Evolutionary conservation across 2,797 vertebrate species (phyloP), one percentile per base, ranked within the genome.

Genomic region (Thamnophis elegans): DNA sequence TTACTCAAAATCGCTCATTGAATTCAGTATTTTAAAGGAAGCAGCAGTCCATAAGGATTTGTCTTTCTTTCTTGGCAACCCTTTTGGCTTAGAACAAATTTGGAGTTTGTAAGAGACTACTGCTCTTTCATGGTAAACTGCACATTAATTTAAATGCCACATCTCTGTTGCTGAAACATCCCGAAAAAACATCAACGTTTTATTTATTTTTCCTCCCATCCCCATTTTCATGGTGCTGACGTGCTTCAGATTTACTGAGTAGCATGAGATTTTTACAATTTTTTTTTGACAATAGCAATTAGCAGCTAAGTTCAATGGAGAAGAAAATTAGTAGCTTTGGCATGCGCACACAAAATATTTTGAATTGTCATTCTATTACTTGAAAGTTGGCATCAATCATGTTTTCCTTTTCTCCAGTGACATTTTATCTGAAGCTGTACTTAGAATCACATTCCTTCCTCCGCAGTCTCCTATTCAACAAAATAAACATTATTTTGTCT

Each of bases 391-490:
- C 55, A 82, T 91, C 91, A 92, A 2, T 94, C 54, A 25, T 25
- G 13, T 95, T 94, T 96, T 55, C 53, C 86, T 91, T 60, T 47
- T 8, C 92, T 92, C 68, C 42, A 88, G 65, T 93, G 91, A 88
- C 93, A 95, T 94, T 94, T 92, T 91, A 51, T 86, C 91, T 94
- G 42, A 91, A 91, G 93, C 82, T 62, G 42, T 60, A 55, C 11
- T 32, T 53, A 85, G 56, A 91, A 87, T 85, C 18, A 82, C 78
- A 91, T 90, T 82, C 92, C 87, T 85, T 91, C 88, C 62, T 88
- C 32, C 68, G 18, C 9, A 62, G 26, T 73, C 11, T 59, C 58
- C 86, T 88, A 0, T 56, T 88, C 32, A 93, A 53, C 91, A 94
- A 82, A 89, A 94, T 89, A 89, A 93, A 93, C 58, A 92, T 89